Percentiles rank a stretch among this genome's conserved stretches.
These are phyloP conservation scores for Bombus sylvicola DNA, from an alignment of 1,140 invertebrate species.

Conservation along the genomic window DNA sequence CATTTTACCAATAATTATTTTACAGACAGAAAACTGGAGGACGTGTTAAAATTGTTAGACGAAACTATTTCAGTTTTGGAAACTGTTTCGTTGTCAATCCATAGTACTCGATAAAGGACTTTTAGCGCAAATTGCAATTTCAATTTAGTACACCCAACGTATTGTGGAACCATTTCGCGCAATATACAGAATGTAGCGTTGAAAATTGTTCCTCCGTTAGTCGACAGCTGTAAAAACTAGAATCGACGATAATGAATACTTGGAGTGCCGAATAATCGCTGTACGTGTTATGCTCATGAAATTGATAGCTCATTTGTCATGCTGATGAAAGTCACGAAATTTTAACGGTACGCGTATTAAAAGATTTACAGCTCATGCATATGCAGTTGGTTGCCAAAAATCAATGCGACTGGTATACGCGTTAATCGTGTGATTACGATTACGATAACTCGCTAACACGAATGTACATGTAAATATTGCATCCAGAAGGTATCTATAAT, in stretches of 20 bases:
- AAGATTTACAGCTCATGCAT: conserved; percentile 24
- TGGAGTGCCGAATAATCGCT: background rate
- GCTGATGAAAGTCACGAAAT: background rate
- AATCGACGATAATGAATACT: background rate
- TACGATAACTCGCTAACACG: background rate
- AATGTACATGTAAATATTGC: too few relatives aligned
- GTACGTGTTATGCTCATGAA: background rate
- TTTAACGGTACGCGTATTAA: conserved; percentile 11
- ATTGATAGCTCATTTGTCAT: conserved; percentile 38
- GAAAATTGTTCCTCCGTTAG: background rate
- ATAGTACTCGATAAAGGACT: background rate
- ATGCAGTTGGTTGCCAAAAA: background rate
- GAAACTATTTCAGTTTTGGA: background rate
- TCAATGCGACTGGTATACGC: background rate
- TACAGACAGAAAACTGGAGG: background rate
- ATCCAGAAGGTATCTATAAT: background rate
- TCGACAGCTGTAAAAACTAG: background rate
- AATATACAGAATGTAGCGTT: background rate
- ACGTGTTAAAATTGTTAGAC: background rate
- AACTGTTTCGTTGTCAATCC: background rate
- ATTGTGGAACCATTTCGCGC: too few relatives aligned
- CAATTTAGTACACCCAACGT: background rate
- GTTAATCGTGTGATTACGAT: conserved; percentile 23
- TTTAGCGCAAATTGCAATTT: background rate
- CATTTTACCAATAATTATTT: background rate